A percentile compares a stretch with the other conserved stretches of the same genome.
Conservation (phyloP, 2,888 invertebrate species). For the Mycalesis mineus region DNA sequence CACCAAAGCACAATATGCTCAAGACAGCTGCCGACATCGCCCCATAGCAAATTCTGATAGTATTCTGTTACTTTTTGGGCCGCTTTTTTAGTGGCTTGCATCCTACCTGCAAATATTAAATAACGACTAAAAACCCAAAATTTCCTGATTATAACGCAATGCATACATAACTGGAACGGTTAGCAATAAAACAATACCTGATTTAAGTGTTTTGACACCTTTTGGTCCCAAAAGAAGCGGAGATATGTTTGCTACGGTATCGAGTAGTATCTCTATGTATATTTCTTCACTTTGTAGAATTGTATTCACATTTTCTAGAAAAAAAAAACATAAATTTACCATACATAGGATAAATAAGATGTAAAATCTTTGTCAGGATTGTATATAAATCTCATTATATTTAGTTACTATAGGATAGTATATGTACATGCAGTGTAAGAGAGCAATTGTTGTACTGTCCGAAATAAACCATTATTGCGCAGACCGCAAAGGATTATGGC, state of each 20-base stretch:
- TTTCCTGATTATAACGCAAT: no score
- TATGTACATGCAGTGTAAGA: no score
- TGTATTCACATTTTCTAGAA: constrained; percentile 79
- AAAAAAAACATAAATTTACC: neutral
- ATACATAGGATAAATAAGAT: no score
- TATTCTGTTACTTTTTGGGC: constrained; percentile 82
- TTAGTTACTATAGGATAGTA: no score
- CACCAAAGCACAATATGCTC: constrained; percentile 92
- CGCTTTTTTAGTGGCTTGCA: constrained; percentile 79
- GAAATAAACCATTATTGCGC: no score
- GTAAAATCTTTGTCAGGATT: no score
- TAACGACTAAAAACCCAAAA: no score
- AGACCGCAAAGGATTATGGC: no score
- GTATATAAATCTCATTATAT: no score
- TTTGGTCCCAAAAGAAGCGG: constrained; percentile 80
- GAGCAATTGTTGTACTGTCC: no score
- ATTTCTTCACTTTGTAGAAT: constrained; percentile 83
- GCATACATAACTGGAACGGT: no score
- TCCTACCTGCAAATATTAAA: constrained; percentile 61
- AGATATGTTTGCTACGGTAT: constrained; percentile 77
- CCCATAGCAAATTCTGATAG: constrained; percentile 88
- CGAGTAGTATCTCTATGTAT: constrained; percentile 80
- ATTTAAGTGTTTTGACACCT: constrained; percentile 79
- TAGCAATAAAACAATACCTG: no score
- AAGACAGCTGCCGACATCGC: constrained; percentile 86